Conservation (phyloP, 2,113 vertebrate species). For the Phrynocephalus versicolor region DNA sequence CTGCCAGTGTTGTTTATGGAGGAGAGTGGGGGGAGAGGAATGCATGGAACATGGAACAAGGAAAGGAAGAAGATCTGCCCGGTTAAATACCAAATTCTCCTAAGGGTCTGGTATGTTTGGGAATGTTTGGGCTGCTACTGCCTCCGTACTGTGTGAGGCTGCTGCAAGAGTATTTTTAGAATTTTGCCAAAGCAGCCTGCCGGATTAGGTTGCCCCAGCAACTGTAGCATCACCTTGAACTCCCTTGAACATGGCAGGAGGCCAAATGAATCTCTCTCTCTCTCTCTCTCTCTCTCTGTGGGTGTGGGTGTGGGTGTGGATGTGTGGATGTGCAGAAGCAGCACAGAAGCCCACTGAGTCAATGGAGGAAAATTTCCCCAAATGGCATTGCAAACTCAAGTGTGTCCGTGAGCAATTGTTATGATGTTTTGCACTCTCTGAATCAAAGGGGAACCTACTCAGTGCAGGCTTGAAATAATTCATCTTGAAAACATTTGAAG, state of each 20-base stretch:
- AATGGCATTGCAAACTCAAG: background rate
- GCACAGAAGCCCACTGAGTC: background rate
- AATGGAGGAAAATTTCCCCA: background rate
- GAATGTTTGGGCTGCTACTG: constrained; percentile 10
- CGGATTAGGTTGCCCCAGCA: constrained; percentile 44
- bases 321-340: background rate
- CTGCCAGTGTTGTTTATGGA: background rate
- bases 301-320: background rate
- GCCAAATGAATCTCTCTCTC: constrained; percentile 24
- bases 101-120: background rate
- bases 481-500: background rate
- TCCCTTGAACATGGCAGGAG: background rate
- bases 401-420: background rate
- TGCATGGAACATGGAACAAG: background rate
- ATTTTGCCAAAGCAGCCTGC: constrained; percentile 15
- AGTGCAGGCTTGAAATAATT: background rate
- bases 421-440: background rate
- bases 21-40: too few species aligned
- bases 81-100: background rate
- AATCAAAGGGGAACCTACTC: too few species aligned
- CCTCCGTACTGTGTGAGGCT: background rate
- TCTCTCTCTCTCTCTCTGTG: too few species aligned
- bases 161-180: constrained; percentile 60
- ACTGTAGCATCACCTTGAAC: constrained; percentile 17
- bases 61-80: background rate